Evolutionary conservation across 2,113 vertebrate species (phyloP), one percentile per base, ranked within the genome.

Genomic region (Bufo gargarizans): DNA sequence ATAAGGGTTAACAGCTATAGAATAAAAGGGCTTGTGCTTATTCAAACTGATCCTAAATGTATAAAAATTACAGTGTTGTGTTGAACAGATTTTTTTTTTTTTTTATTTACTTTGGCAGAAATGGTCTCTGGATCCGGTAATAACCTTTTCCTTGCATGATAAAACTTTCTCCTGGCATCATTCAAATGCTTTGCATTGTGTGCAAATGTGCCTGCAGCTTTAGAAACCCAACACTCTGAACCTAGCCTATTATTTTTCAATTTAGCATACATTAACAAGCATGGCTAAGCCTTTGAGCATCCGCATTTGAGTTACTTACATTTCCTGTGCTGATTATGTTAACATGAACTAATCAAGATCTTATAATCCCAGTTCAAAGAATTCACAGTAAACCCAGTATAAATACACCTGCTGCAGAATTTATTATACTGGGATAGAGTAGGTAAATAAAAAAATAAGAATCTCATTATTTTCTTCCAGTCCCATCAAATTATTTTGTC

Each of bases 281-380:
- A 65, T 63, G 56, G 45, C 59, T 65, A 65, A 82, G 80, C 80
- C 80, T 65, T 65, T 82, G 80, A 65, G 65, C 58, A 82, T 82
- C 58, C 80, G 5, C 45, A 65, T 82, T 65, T 65, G 19, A 65
- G 43, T 82, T 65, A 63, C 59, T 65, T 82, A 20, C 79, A 82
- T 82, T 82, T 82, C 58, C 79, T 82, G 56, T 82, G 56, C 79
- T 61, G 79, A 82, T 63, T 82, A 63, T 82, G 79, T 82, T 63
- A 82, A 82, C 79, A 82, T 61, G 43, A 82, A 82, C 58, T 82
- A 82, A 82, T 82, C 58, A 61, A 61, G 22, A 61, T 82, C 58
- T 82, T 59, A 61, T 82, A 82, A 82, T 82, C 79, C 79, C 55
- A 82, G 56, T 82, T 65, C 79, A 82, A 82, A 82, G 79, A 82